Conservation (phyloP, 2,888 invertebrate genomes). For the Caradrina kadenii region DNA sequence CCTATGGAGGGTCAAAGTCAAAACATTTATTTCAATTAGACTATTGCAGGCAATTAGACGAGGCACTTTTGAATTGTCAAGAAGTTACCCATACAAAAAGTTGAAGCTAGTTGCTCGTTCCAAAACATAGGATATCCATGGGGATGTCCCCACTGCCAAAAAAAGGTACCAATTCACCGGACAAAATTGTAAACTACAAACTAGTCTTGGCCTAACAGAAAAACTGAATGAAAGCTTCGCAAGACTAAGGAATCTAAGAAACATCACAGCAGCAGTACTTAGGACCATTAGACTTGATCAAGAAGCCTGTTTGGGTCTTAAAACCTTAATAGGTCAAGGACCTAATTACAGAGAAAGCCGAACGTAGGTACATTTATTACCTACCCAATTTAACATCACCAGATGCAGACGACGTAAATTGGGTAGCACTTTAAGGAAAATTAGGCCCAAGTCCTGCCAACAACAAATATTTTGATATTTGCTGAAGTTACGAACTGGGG, state of each 20-base stretch:
- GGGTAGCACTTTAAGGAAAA: constrained; percentile 43
- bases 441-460: constrained; percentile 19
- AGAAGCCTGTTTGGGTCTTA: constrained; percentile 12
- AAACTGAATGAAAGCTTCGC: neutral
- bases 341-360: constrained; percentile 24
- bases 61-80: too few species aligned
- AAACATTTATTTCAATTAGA: too few species aligned
- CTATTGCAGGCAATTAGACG: too few species aligned
- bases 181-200: neutral
- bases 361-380: constrained; percentile 16
- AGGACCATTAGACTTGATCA: neutral
- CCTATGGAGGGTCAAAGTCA: too few species aligned
- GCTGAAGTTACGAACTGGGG: constrained; percentile 1
- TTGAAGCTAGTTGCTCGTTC: too few species aligned
- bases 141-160: too few species aligned
- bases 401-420: constrained; percentile 41
- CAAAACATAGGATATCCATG: too few species aligned
- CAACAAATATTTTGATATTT: constrained; percentile 12
- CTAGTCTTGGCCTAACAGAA: neutral
- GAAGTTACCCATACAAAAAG: too few species aligned
- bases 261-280: neutral
- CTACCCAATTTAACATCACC: constrained; percentile 11
- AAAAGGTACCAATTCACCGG: neutral
- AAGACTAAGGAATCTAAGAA: neutral
- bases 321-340: constrained; percentile 14